Conservation (phyloP, 1,140 invertebrate species). For the Riptortus pedestris region DNA sequence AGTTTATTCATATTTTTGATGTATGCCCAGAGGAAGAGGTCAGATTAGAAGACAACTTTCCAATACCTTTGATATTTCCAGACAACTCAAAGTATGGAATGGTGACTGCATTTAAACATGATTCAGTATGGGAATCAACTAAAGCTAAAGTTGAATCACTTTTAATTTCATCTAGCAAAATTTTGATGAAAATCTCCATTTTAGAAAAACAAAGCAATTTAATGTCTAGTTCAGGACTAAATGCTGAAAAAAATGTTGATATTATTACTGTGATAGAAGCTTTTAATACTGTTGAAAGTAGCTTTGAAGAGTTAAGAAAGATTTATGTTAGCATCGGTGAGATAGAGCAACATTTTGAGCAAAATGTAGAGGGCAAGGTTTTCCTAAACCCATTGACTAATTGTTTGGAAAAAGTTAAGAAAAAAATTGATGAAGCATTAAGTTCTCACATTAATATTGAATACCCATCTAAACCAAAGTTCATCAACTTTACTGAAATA, state of each 20-base stretch:
- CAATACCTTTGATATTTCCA: conserved; percentile 2
- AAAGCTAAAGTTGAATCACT: conserved; percentile 24
- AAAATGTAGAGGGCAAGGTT: conserved; percentile 10
- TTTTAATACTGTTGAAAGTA: conserved; percentile 3
- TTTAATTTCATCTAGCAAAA: conserved; percentile 7
- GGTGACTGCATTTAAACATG: conserved; percentile 26
- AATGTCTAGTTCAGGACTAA: background rate
- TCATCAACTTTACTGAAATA: background rate
- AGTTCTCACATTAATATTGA: background rate
- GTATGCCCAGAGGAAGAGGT: conserved; percentile 43
- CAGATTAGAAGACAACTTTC: background rate
- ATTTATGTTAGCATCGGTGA: conserved; percentile 1
- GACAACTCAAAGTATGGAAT: background rate
- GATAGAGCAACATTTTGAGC: conserved; percentile 22
- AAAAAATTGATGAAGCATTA: conserved; percentile 30
- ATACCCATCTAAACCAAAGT: background rate
- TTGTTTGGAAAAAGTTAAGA: conserved; percentile 31
- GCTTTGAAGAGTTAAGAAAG: conserved; percentile 16
- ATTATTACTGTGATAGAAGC: background rate
- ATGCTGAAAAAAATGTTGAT: background rate
- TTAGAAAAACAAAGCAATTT: conserved; percentile 17
- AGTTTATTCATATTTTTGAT: conserved; percentile 47
- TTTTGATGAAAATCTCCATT: conserved; percentile 2
- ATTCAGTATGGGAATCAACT: conserved; percentile 24
- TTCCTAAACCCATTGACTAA: conserved; percentile 23